Conservation (phyloP, 2,797 vertebrate species). For the Pangasius djambal region DNA sequence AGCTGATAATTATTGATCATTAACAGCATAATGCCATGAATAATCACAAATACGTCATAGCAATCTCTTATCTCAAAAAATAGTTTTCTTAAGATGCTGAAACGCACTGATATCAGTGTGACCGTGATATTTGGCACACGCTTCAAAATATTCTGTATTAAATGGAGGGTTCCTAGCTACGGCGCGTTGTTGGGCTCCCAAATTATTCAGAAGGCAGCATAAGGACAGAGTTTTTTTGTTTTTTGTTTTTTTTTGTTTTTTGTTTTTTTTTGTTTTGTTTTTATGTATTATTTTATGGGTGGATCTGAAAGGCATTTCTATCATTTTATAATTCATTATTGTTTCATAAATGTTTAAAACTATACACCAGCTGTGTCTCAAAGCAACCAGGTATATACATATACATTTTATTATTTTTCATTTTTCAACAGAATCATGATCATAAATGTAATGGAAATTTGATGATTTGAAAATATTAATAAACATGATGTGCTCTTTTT, state of each 20-base stretch:
- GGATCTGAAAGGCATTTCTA: neutral
- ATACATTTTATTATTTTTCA: too few relatives aligned
- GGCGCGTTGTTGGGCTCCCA: neutral
- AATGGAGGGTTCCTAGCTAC: neutral
- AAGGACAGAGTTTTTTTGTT: too few relatives aligned
- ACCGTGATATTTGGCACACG: too few relatives aligned
- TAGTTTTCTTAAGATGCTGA: too few relatives aligned
- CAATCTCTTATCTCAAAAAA: neutral
- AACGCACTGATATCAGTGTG: neutral
- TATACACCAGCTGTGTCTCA: neutral
- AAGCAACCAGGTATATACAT: neutral
- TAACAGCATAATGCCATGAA: neutral
- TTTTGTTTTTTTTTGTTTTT: too few relatives aligned
- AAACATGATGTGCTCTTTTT: neutral
- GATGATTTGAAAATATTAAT: neutral
- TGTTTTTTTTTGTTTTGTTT: neutral
- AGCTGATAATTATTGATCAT: slow-evolving; percentile 1
- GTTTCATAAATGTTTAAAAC: neutral
- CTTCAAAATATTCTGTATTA: neutral
- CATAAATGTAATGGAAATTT: neutral
- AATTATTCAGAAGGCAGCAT: neutral
- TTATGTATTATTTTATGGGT: neutral
- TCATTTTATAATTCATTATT: neutral
- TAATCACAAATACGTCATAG: neutral
- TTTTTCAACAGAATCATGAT: neutral